A percentile compares a stretch with the other conserved stretches of the same genome.
Conservation (phyloP, 2,888 invertebrate genomes). For the Axea sp. region DNA sequence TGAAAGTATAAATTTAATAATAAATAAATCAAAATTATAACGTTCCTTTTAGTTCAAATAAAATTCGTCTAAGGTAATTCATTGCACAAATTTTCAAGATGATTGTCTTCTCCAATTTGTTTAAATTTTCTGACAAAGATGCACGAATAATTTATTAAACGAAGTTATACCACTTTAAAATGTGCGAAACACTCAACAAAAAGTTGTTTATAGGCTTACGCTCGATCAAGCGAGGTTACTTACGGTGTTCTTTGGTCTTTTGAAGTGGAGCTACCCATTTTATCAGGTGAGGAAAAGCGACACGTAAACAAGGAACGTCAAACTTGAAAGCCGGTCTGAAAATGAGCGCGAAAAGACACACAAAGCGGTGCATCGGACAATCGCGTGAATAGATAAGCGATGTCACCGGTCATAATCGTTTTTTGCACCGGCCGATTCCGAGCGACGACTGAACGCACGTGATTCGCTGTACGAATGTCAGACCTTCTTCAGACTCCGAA, state of each 20-base stretch:
- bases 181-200: too few relatives aligned
- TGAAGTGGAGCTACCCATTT: slow-evolving; percentile 15
- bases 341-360: slow-evolving; percentile 2
- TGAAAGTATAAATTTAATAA: too few relatives aligned
- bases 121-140: too few relatives aligned
- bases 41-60: too few relatives aligned
- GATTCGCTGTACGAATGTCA: slow-evolving; percentile 8
- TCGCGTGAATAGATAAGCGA: slow-evolving; percentile 3
- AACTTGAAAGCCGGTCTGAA: not conserved
- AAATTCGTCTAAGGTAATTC: too few relatives aligned
- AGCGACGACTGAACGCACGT: slow-evolving; percentile 20
- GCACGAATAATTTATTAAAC: too few relatives aligned
- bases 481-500: slow-evolving; percentile 1
- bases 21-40: too few relatives aligned
- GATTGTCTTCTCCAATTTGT: too few relatives aligned
- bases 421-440: slow-evolving; percentile 1
- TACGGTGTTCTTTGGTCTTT: slow-evolving; percentile 15
- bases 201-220: too few relatives aligned
- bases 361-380: slow-evolving; percentile 3
- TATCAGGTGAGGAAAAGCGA: not conserved
- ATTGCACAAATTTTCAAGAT: too few relatives aligned
- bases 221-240: too few relatives aligned
- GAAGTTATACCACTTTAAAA: too few relatives aligned
- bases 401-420: not conserved
- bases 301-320: not conserved